Base-by-base conservation (phyloP, 2,797 vertebrate species). In the Cottoperca gobio region DNA sequence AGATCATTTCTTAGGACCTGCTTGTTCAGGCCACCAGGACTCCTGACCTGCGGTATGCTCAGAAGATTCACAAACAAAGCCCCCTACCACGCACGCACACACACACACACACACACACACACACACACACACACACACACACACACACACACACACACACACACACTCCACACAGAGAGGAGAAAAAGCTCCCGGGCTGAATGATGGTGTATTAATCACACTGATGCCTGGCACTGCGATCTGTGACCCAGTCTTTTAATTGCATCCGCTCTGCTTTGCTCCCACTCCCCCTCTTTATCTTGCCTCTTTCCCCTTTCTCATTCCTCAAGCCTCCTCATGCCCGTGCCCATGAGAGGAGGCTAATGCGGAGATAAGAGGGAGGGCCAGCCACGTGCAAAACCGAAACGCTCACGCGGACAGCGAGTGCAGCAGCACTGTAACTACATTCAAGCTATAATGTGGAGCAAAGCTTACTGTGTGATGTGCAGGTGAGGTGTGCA, bases 191-290 rank as follows among this genome's bases (percentile, higher is more conserved):
- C 86, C 70, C 73, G 88, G 90, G 94, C 89, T 90, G 81, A 91
- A 88, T 84, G 78, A 78, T 82, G 82, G 89, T 83, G 85, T 91
- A 88, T 94, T 94, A 91, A 93, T 93, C 88, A 91, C 80, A 88
- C 76, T 91, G 78, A 91, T 83, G 90, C 85, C 87, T 91, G 79
- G 84, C 85, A 89, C 88, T 84, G 83, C 87, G 91, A 91, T 94
- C 91, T 92, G 91, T 93, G 93, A 93, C 91, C 93, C 82, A 85
- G 87, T 90, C 90, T 92, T 94, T 95, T 94, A 94, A 95, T 94
- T 95, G 94, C 91, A 92, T 95, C 91, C 89, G 86, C 91, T 94
- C 92, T 86, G 87, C 85, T 88, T 82, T 88, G 87, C 90, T 91
- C 86, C 79, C 52, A 67, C 87, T 87, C 88, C 88, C 76, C 70